Evolutionary conservation across 2,888 invertebrate species (phyloP).

Genomic region (Dolichopus griseipennis): DNA sequence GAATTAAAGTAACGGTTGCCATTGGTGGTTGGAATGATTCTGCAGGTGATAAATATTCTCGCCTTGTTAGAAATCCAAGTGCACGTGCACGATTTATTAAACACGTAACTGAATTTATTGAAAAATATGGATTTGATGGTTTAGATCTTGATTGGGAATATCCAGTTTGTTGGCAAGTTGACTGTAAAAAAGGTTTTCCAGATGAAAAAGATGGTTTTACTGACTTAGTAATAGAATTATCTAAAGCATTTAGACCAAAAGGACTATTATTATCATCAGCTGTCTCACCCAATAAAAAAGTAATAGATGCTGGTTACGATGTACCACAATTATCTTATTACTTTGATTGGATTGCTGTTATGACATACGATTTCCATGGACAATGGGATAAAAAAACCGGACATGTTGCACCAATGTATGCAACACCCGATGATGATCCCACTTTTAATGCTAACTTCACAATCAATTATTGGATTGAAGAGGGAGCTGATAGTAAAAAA

Average conservation of each 20-base stretch:
- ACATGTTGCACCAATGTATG: constrained; percentile 81
- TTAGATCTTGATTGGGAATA: constrained; percentile 92
- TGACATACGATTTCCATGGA: constrained; percentile 87
- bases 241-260: constrained; percentile 59
- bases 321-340: constrained; percentile 64
- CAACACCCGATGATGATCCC: constrained; percentile 59
- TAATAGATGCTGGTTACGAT: constrained; percentile 78
- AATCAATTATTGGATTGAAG: constrained; percentile 74
- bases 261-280: constrained; percentile 70
- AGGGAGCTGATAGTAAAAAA: constrained; percentile 70
- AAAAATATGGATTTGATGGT: constrained; percentile 77
- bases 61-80: constrained; percentile 63
- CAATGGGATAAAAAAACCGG: constrained; percentile 88
- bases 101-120: constrained; percentile 67
- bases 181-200: constrained; percentile 71
- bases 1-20: constrained; percentile 74
- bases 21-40: constrained; percentile 96
- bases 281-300: constrained; percentile 74
- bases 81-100: constrained; percentile 65
- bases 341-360: constrained; percentile 83
- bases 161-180: constrained; percentile 84
- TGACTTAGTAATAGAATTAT: constrained; percentile 64
- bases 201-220: constrained; percentile 75
- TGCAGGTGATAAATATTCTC: constrained; percentile 79
- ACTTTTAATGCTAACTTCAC: constrained; percentile 82